Evolutionary conservation across 2,797 vertebrate genomes (phyloP).

Genomic region (Cephalopachus bancanus): DNA sequence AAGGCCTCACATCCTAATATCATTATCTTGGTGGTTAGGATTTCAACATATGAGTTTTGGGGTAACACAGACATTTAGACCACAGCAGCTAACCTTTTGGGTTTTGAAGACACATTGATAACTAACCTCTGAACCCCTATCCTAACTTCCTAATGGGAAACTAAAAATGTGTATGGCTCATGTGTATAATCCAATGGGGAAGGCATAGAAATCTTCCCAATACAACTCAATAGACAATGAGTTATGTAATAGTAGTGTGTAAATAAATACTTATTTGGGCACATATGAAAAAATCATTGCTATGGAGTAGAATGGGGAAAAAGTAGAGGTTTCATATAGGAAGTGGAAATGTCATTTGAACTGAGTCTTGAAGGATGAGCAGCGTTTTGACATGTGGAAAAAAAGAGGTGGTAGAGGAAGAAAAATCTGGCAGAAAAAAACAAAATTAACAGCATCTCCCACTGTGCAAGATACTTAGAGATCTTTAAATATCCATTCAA

Average conservation of each 20-base stretch:
- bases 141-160: background rate
- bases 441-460: background rate
- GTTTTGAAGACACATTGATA: background rate
- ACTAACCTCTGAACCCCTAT: background rate
- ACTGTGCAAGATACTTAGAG: background rate
- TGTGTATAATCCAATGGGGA: background rate
- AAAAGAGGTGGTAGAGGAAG: constrained; percentile 16
- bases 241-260: background rate
- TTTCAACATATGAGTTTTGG: background rate
- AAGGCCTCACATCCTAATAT: background rate
- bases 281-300: background rate
- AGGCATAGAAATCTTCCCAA: background rate
- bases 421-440: background rate
- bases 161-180: background rate
- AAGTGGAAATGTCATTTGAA: background rate
- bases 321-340: background rate
- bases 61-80: background rate
- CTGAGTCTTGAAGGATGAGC: background rate
- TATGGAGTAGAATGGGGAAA: background rate
- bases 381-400: background rate
- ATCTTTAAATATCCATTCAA: background rate
- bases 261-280: background rate
- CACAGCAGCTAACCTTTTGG: background rate
- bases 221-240: background rate
- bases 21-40: background rate